Conservation (phyloP, 2,888 invertebrate genomes). For the Spodoptera exigua region DNA sequence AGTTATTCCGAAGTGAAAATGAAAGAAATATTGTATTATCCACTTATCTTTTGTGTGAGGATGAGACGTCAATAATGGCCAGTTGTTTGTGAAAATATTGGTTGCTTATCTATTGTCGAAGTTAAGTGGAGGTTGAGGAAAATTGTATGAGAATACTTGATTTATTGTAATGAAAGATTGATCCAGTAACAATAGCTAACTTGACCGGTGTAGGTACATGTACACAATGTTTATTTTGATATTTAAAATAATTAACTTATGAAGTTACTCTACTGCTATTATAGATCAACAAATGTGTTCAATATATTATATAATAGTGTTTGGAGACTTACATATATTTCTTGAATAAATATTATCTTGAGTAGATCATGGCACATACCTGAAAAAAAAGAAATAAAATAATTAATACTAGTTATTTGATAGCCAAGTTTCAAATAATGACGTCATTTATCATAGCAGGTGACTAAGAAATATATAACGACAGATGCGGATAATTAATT, state of each 20-base stretch:
- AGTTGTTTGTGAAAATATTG: conserved; percentile 28
- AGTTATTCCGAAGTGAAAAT: conserved; percentile 16
- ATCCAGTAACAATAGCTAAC: too few relatives aligned
- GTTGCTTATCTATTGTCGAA: conserved; percentile 17
- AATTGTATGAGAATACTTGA: conserved; percentile 2
- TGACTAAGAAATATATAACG: conserved; percentile 27
- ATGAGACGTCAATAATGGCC: conserved; percentile 17
- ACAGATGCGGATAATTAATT: conserved; percentile 47
- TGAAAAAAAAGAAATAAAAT: conserved; percentile 46
- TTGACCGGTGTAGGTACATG: too few relatives aligned
- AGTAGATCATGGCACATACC: conserved; percentile 50
- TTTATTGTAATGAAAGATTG: too few relatives aligned
- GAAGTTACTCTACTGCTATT: too few relatives aligned
- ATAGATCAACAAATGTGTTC: too few relatives aligned
- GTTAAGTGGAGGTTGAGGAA: conserved; percentile 14
- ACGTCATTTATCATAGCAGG: conserved; percentile 24
- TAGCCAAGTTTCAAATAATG: conserved; percentile 19
- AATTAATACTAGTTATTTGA: conserved; percentile 22
- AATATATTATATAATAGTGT: too few relatives aligned
- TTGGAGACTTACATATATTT: background rate
- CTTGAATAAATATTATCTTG: background rate
- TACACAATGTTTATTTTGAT: too few relatives aligned
- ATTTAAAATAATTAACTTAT: too few relatives aligned
- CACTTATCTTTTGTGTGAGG: conserved; percentile 30
- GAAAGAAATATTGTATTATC: conserved; percentile 18